Evolutionary conservation across 2,888 invertebrate species (phyloP), one percentile per base, ranked within the genome.

Genomic region (Oligia strigilis): DNA sequence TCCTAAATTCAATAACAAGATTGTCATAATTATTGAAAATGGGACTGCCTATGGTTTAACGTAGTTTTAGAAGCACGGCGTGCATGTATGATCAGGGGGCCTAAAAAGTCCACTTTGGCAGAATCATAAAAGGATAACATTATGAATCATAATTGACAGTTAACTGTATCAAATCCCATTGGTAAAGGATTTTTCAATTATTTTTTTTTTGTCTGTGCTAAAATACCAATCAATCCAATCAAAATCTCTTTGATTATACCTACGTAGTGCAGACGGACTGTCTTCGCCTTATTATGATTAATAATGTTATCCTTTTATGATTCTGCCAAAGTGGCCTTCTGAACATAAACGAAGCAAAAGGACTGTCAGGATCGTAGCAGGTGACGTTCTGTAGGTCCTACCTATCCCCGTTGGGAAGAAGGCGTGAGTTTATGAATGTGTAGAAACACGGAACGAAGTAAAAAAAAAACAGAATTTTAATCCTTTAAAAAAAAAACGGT

Each of bases 1-100:
- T 29, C 29, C 17, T 19, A 60, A 83, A 83, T n/a, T n/a, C 46
- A 78, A 52, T 77, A 70, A 79, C 55, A 19, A 52, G 6, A 78
- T 46, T 65, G 72, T 29, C 46, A 73, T 82, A 29, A 66, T 84
- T 73, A 80, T 71, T 71, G 52, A 52, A 65, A 82, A 60, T 78
- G 64, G 46, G 4, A 6, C 8, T 43, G 17, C 23, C 6, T 55
- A 43, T 43, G 29, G 17, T 1, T 46, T 46, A 72, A 13, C 9
- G 3, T 72, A 6, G 17, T 46, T 29, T 55, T 4, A 8, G n/a
- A 52, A 29, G 9, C 4, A 29, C 19, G 4, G 3, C 19, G 36
- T 36, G 4, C 3, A 9, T 29, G 17, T 29, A 17, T 29, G 64
- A 62, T 14, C 29, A n/a, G 5, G 40, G 40, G 40, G 40, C 40